phyloP scores from a whole-genome alignment of 2,797 vertebrate species.

The Gymnodraco acuticeps region DNA sequence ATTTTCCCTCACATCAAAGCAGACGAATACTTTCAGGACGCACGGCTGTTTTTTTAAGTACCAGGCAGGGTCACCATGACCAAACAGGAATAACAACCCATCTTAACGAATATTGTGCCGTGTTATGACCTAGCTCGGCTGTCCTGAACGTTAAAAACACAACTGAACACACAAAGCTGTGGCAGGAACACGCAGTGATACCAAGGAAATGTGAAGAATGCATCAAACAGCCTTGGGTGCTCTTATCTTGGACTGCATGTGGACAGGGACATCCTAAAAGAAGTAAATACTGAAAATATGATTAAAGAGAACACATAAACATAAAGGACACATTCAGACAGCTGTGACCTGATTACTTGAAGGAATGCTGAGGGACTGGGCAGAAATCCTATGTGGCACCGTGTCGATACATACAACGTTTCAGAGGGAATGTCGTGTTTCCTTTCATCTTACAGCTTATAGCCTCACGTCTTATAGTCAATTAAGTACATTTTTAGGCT shows the following conservation, averaged over 20 bases:
- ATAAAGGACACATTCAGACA: conserved; percentile 44
- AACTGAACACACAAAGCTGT: conserved; percentile 14
- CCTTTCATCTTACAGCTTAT: conserved; percentile 6
- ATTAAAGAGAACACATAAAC: conserved; percentile 27
- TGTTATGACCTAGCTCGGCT: conserved; percentile 52
- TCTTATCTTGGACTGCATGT: conserved; percentile 62
- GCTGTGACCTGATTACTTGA: conserved; percentile 44
- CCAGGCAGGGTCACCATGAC: conserved; percentile 61
- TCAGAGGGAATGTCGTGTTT: conserved; percentile 13
- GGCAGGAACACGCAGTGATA: conserved; percentile 60
- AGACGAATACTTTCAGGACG: conserved; percentile 25
- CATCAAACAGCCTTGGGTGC: conserved; percentile 68
- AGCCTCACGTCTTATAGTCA: not conserved
- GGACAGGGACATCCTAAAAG: conserved; percentile 57
- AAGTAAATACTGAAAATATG: conserved; percentile 35
- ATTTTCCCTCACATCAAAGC: conserved; percentile 49
- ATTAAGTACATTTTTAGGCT: not conserved
- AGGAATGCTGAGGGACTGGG: conserved; percentile 29
- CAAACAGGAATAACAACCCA: conserved; percentile 54
- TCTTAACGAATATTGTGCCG: conserved; percentile 51
- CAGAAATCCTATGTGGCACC: conserved; percentile 10
- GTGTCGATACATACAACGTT: conserved; percentile 13
- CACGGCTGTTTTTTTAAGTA: conserved; percentile 27
- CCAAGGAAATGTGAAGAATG: conserved; percentile 74
- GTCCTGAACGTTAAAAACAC: conserved; percentile 30